These are phyloP conservation scores for Rhinogobio ventralis DNA, from an alignment of 2,797 vertebrate genomes.

Conservation along the genomic window DNA sequence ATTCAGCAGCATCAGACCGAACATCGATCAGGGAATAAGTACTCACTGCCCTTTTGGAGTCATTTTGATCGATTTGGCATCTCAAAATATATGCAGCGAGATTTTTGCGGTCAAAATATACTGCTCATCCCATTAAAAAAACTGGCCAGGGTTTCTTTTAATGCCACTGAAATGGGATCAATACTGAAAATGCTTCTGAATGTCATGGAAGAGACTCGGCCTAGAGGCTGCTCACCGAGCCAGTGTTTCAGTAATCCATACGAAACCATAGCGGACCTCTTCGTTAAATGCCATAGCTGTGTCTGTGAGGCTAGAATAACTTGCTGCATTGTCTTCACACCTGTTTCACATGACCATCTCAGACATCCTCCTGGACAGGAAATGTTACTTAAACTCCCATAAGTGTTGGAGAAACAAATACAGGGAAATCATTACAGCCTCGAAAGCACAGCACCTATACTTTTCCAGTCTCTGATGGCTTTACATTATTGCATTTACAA, in stretches of 20 bases:
- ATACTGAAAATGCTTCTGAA: conserved; percentile 51
- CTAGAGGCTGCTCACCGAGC: conserved; percentile 13
- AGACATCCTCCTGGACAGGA: conserved; percentile 33
- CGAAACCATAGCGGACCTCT: conserved; percentile 25
- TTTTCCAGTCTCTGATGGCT: background rate
- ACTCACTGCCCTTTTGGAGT: conserved; percentile 40
- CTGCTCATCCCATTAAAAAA: conserved; percentile 43
- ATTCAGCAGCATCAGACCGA: conserved; percentile 18
- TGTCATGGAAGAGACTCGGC: conserved; percentile 42
- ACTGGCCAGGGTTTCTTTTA: conserved; percentile 33
- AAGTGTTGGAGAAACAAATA: conserved; percentile 23
- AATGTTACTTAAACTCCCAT: conserved; percentile 33
- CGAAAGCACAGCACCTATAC: background rate
- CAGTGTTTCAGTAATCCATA: conserved; percentile 44
- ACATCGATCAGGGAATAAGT: conserved; percentile 24
- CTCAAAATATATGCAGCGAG: conserved; percentile 19
- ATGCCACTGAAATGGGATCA: conserved; percentile 41
- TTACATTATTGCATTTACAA: background rate
- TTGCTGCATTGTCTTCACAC: conserved; percentile 11
- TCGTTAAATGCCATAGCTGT: conserved; percentile 44
- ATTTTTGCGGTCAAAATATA: conserved; percentile 33
- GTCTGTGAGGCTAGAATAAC: conserved; percentile 21
- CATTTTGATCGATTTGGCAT: conserved; percentile 41
- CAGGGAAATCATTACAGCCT: conserved; percentile 9
- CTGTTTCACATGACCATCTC: conserved; percentile 8